Conservation (phyloP, 2,888 invertebrate genomes). For the Synanthedon vespiformis region DNA sequence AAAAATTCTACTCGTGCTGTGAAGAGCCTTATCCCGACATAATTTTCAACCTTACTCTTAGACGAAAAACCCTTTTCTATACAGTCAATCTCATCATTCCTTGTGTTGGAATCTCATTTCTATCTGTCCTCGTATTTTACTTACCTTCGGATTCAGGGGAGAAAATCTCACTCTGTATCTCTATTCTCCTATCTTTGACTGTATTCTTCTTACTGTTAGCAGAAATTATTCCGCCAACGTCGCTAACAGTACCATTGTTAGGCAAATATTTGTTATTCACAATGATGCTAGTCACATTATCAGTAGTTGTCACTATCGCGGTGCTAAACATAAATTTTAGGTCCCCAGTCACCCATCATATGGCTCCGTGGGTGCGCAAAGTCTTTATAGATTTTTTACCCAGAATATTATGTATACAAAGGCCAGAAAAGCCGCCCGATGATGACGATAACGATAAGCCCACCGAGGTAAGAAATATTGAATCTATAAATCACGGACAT, state of each 20-base stretch:
- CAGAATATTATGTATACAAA: slow-evolving; percentile 87
- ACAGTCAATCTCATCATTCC: slow-evolving; percentile 97
- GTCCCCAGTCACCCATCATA: slow-evolving; percentile 92
- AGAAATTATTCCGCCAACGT: slow-evolving; percentile 95
- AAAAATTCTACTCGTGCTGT: slow-evolving; percentile 96
- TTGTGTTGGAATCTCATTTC: slow-evolving; percentile 95
- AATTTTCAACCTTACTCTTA: slow-evolving; percentile 94
- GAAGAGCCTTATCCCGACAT: slow-evolving; percentile 97
- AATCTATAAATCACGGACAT: slow-evolving; percentile 17
- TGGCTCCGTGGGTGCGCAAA: slow-evolving; percentile 91
- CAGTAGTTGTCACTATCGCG: slow-evolving; percentile 93
- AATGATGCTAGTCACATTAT: slow-evolving; percentile 93
- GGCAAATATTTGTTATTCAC: slow-evolving; percentile 95
- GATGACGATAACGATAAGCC: slow-evolving; percentile 70
- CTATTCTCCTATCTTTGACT: slow-evolving; percentile 91
- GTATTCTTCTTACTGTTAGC: slow-evolving; percentile 94
- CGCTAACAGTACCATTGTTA: slow-evolving; percentile 89
- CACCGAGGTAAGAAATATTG: slow-evolving; percentile 52
- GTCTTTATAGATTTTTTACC: slow-evolving; percentile 89
- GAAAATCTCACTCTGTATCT: slow-evolving; percentile 96
- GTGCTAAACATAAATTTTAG: slow-evolving; percentile 93
- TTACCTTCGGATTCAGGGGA: slow-evolving; percentile 97
- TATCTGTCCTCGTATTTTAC: slow-evolving; percentile 97
- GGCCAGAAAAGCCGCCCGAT: slow-evolving; percentile 84
- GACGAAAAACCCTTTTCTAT: slow-evolving; percentile 96